Evolutionary conservation across 1,140 invertebrate species (phyloP).

Genomic region (Lasaia peninsularis): DNA sequence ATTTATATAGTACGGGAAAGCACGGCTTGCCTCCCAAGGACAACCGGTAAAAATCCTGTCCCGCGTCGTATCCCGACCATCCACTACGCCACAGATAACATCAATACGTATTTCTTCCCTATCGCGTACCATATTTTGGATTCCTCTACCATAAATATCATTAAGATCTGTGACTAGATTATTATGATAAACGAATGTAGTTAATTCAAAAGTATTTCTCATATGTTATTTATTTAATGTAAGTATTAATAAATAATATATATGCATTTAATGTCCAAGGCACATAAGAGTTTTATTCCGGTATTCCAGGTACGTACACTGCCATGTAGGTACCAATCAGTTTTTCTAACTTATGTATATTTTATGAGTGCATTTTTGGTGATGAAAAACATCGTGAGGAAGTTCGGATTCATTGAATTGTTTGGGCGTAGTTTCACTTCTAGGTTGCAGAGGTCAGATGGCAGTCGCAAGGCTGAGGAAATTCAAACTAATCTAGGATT

Average conservation of each 20-base stretch:
- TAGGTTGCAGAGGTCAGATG: no score
- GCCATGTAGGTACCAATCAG: no score
- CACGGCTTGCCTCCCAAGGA: constrained; percentile 12
- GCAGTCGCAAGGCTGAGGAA: no score
- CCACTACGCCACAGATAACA: constrained; percentile 11
- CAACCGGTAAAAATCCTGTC: constrained; percentile 6
- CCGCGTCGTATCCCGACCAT: not conserved
- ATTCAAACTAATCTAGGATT: no score
- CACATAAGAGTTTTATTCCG: no score
- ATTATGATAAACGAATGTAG: constrained; percentile 13
- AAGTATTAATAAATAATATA: not conserved
- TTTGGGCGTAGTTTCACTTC: no score
- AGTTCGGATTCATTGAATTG: no score
- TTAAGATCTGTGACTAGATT: constrained; percentile 16
- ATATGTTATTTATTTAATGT: not conserved
- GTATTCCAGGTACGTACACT: no score
- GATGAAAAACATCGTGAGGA: no score
- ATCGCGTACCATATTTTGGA: constrained; percentile 18
- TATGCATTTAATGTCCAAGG: no score
- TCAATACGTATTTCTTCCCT: constrained; percentile 13
- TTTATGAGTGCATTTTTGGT: no score
- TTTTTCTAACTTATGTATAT: no score
- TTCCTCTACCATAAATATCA: constrained; percentile 15
- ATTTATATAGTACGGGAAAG: not conserved
- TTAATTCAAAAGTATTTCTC: constrained; percentile 3